These are phyloP conservation scores for Staurois parvus DNA, from an alignment of 2,797 vertebrate species.

Conservation along the genomic window DNA sequence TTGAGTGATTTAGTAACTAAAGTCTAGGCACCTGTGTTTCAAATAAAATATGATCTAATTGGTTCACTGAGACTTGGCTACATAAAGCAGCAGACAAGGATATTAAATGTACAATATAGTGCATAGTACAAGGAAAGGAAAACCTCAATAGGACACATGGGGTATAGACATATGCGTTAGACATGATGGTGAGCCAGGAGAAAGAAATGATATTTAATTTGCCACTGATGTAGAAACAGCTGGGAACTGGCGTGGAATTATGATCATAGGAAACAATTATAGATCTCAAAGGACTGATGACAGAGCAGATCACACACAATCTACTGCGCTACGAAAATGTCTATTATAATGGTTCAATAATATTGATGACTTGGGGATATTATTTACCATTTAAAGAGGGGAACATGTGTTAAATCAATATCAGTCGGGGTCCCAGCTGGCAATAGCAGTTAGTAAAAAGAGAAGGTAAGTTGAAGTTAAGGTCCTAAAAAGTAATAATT, in stretches of 20 bases:
- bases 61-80: conserved; percentile 70
- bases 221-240: conserved; percentile 67
- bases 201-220: conserved; percentile 67
- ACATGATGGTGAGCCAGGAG: conserved; percentile 61
- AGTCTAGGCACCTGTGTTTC: conserved; percentile 63
- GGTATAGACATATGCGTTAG: conserved; percentile 68
- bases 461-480: conserved; percentile 18
- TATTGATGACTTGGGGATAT: conserved; percentile 59
- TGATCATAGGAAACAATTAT: conserved; percentile 65
- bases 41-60: conserved; percentile 76
- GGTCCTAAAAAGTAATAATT: neutral
- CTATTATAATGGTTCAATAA: conserved; percentile 62
- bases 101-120: conserved; percentile 75
- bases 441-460: conserved; percentile 23
- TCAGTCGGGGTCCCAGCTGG: conserved; percentile 22
- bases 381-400: conserved; percentile 57
- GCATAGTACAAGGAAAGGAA: conserved; percentile 74
- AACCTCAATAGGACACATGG: conserved; percentile 71
- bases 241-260: conserved; percentile 63
- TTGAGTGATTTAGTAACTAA: conserved; percentile 18
- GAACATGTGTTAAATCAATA: conserved; percentile 54
- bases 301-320: conserved; percentile 64
- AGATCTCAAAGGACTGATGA: conserved; percentile 64
- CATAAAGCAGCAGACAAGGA: conserved; percentile 76
- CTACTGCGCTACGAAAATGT: conserved; percentile 57